Evolutionary conservation across 2,113 vertebrate species (phyloP).

Genomic region (Opisthocomus hoazin): DNA sequence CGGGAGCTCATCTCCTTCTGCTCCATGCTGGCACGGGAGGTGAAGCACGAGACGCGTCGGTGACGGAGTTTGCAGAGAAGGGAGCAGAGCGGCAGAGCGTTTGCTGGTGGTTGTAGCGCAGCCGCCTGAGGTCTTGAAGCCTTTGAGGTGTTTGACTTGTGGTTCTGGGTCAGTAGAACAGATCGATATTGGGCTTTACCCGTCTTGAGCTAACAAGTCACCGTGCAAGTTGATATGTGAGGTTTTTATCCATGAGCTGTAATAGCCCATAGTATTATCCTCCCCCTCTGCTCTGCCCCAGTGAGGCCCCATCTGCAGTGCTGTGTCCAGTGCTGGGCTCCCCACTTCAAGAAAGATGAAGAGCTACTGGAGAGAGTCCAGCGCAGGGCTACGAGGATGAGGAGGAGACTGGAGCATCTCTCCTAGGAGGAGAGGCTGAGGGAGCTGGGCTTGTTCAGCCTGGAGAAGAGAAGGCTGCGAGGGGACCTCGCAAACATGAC

Average conservation of each 20-base stretch:
- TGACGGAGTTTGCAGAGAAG: not conserved
- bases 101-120: not conserved
- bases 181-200: not conserved
- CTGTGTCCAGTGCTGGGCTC: too few species aligned
- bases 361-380: too few species aligned
- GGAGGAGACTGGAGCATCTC: too few species aligned
- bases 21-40: not conserved
- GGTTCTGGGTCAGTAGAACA: not conserved
- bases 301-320: too few species aligned
- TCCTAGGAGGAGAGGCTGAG: too few species aligned
- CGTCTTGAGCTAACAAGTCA: not conserved
- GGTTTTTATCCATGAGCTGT: not conserved
- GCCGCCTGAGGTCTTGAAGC: not conserved
- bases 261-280: accelerated
- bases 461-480: too few species aligned
- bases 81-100: not conserved
- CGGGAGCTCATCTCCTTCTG: not conserved
- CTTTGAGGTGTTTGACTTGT: not conserved
- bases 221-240: not conserved
- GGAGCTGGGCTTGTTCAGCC: too few species aligned
- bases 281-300: too few species aligned
- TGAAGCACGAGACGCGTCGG: not conserved
- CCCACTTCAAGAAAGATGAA: too few species aligned
- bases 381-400: too few species aligned
- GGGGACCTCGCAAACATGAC: too few species aligned